phyloP scores from a whole-genome alignment of 2,888 invertebrate species.

The Rhorus exstirpatorius region DNA sequence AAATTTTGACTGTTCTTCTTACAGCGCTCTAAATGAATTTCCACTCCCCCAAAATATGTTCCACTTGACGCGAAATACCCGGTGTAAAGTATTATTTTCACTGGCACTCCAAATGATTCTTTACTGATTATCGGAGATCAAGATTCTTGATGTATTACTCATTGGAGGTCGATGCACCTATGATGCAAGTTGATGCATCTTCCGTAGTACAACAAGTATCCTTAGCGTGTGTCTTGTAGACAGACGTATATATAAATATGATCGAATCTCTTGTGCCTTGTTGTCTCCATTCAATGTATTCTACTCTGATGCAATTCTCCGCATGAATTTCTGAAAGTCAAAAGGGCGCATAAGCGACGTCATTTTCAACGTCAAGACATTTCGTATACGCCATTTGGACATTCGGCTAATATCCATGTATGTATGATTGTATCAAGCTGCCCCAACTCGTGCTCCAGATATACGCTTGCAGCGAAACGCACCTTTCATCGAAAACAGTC shows the following conservation, averaged over 20 bases:
- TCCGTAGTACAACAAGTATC: neutral
- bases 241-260: neutral
- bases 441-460: slow-evolving; percentile 48
- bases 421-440: slow-evolving; percentile 26
- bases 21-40: neutral
- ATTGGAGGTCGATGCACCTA: slow-evolving; percentile 2
- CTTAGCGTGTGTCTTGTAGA: slow-evolving; percentile 2
- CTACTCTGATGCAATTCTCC: neutral
- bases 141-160: slow-evolving; percentile 16
- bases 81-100: neutral
- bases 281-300: neutral
- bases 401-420: slow-evolving; percentile 2
- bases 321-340: neutral
- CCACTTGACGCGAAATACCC: neutral
- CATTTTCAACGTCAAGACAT: neutral
- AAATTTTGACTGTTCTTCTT: too few relatives aligned
- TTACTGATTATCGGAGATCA: neutral
- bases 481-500: slow-evolving; percentile 55
- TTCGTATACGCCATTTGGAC: neutral
- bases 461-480: slow-evolving; percentile 35
- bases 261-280: neutral
- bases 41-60: neutral
- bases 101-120: neutral
- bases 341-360: neutral
- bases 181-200: slow-evolving; percentile 25